Evolutionary conservation across 2,113 vertebrate species (phyloP).

Genomic region (Numida meleagris): DNA sequence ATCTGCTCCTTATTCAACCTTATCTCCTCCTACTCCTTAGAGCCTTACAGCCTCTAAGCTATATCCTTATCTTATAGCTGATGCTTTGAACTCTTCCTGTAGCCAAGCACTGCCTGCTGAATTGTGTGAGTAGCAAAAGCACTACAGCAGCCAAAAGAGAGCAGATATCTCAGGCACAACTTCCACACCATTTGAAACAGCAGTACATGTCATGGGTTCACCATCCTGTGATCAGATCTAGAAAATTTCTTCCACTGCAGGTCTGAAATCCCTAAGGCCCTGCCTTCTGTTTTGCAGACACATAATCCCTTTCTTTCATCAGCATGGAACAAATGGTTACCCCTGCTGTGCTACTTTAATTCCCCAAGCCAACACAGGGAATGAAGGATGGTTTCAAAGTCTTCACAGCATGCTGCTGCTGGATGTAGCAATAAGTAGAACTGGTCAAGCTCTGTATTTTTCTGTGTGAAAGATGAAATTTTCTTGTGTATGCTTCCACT

Average conservation of each 20-base stretch:
- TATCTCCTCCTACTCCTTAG: neutral
- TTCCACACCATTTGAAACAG: neutral
- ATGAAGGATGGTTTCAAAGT: neutral
- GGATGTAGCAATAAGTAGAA: neutral
- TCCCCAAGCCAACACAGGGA: neutral
- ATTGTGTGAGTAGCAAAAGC: neutral
- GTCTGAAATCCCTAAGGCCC: neutral
- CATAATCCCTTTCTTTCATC: neutral
- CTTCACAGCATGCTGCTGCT: neutral
- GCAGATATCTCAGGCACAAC: neutral
- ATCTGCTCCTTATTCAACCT: neutral
- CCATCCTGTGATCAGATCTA: accelerated
- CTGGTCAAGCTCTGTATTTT: neutral
- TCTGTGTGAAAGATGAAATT: neutral
- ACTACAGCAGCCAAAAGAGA: neutral
- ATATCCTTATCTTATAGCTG: neutral
- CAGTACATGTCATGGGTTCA: accelerated
- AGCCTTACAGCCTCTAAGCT: neutral
- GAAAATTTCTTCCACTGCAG: neutral
- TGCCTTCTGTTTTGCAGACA: neutral
- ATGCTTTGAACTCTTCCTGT: neutral
- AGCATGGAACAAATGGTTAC: neutral
- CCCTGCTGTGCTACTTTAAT: neutral
- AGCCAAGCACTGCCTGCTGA: neutral
- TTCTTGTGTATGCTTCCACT: neutral